Conservation (phyloP, 1,140 invertebrate species). For the Magallana gigas region DNA sequence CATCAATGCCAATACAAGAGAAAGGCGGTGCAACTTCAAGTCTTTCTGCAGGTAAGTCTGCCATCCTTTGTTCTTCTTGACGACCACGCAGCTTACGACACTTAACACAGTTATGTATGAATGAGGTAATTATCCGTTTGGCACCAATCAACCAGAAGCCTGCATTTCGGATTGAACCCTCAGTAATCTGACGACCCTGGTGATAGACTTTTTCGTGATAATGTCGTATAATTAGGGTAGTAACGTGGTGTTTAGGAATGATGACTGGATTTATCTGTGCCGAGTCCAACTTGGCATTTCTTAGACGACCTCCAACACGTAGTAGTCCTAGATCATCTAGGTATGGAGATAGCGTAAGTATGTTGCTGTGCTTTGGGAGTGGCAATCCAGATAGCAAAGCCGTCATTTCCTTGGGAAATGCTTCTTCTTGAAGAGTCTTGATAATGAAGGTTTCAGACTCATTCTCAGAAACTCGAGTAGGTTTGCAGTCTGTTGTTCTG, state of each 20-base stretch:
- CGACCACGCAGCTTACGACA: slow-evolving; percentile 47
- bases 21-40: slow-evolving; percentile 33
- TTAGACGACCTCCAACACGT: slow-evolving; percentile 42
- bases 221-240: slow-evolving; percentile 40
- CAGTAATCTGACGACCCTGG: slow-evolving; percentile 46
- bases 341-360: not conserved
- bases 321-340: slow-evolving; percentile 40
- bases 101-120: slow-evolving; percentile 43
- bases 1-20: slow-evolving; percentile 44
- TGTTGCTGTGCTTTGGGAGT: not conserved
- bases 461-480: too few relatives aligned
- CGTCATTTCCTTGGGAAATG: too few relatives aligned
- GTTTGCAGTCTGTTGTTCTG: too few relatives aligned
- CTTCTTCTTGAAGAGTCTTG: too few relatives aligned
- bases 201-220: slow-evolving; percentile 41
- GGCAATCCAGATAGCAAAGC: too few relatives aligned
- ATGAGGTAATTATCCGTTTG: slow-evolving; percentile 31
- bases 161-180: slow-evolving; percentile 34
- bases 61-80: slow-evolving; percentile 35
- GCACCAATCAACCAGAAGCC: slow-evolving; percentile 55
- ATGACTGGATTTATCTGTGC: slow-evolving; percentile 37
- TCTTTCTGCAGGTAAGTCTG: slow-evolving; percentile 38
- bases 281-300: not conserved
- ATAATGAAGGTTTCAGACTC: too few relatives aligned
- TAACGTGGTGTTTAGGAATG: slow-evolving; percentile 29